phyloP scores from a whole-genome alignment of 2,888 invertebrate genomes.

The Phortica okadai region DNA sequence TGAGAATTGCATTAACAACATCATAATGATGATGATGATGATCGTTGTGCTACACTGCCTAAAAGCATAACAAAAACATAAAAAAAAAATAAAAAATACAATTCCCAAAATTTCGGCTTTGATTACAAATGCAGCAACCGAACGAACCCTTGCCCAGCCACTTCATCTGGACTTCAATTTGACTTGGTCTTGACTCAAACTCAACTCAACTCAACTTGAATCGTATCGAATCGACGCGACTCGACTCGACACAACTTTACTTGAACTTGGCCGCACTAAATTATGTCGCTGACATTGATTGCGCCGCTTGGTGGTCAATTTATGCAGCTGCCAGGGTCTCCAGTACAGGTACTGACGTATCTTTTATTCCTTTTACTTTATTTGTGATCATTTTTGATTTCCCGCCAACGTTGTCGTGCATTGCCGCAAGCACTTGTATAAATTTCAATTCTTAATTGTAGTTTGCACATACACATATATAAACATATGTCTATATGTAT shows the following conservation, averaged over 20 bases:
- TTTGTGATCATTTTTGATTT: not conserved
- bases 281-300: constrained; percentile 33
- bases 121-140: not conserved
- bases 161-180: not conserved
- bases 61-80: not conserved
- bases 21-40: not conserved
- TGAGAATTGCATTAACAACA: constrained; percentile 11
- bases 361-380: constrained; percentile 2
- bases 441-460: constrained; percentile 12
- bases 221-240: not conserved
- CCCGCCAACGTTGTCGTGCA: not conserved
- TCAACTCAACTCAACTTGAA: not conserved
- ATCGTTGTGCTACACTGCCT: not conserved
- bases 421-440: not conserved
- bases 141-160: no score
- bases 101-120: not conserved
- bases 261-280: constrained; percentile 14
- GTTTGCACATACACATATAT: not conserved
- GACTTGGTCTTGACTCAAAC: not conserved
- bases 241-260: not conserved
- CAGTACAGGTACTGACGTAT: no score
- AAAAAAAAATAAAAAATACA: no score
- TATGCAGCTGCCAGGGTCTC: constrained; percentile 3
- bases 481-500: no score
- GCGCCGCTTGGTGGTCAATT: constrained; percentile 22